A percentile compares a stretch with the other conserved stretches of the same genome.
Conservation (phyloP, 1,140 invertebrate species). For the Phocides pigmalion region DNA sequence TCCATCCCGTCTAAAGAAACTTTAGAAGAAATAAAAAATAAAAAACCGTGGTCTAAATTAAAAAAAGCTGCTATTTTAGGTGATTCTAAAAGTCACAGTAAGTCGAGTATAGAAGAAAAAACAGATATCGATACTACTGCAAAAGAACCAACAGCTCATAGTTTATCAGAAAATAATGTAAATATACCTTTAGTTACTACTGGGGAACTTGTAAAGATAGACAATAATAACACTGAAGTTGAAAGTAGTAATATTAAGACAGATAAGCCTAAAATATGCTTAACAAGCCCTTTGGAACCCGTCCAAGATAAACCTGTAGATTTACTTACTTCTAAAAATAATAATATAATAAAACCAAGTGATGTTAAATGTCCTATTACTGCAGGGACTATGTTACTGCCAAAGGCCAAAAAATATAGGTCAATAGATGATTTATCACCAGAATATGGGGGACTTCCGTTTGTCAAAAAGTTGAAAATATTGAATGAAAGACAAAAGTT, state of each 20-base stretch:
- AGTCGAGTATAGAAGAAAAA: slow-evolving; percentile 65
- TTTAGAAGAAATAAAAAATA: slow-evolving; percentile 64
- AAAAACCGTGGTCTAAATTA: slow-evolving; percentile 84
- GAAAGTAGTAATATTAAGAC: slow-evolving; percentile 60
- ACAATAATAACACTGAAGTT: slow-evolving; percentile 71
- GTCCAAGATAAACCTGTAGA: slow-evolving; percentile 72
- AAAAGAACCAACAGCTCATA: slow-evolving; percentile 45
- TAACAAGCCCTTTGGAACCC: slow-evolving; percentile 66
- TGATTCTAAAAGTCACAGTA: slow-evolving; percentile 71
- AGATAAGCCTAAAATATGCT: slow-evolving; percentile 64
- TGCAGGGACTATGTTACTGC: slow-evolving; percentile 62
- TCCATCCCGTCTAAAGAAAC: slow-evolving; percentile 55
- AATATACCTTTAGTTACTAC: slow-evolving; percentile 72
- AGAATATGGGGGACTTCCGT: slow-evolving; percentile 93
- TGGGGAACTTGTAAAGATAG: slow-evolving; percentile 74
- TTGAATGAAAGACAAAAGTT: slow-evolving; percentile 94
- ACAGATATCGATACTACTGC: slow-evolving; percentile 44
- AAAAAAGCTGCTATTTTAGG: slow-evolving; percentile 84
- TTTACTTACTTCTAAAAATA: slow-evolving; percentile 68
- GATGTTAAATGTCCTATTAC: slow-evolving; percentile 58
- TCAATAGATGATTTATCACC: slow-evolving; percentile 95
- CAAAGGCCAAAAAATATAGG: slow-evolving; percentile 87
- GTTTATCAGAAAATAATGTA: slow-evolving; percentile 52
- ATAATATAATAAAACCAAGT: slow-evolving; percentile 47
- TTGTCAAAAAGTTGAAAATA: slow-evolving; percentile 94